Evolutionary conservation across 2,797 vertebrate species (phyloP).

Genomic region (Pogoniulus pusillus): DNA sequence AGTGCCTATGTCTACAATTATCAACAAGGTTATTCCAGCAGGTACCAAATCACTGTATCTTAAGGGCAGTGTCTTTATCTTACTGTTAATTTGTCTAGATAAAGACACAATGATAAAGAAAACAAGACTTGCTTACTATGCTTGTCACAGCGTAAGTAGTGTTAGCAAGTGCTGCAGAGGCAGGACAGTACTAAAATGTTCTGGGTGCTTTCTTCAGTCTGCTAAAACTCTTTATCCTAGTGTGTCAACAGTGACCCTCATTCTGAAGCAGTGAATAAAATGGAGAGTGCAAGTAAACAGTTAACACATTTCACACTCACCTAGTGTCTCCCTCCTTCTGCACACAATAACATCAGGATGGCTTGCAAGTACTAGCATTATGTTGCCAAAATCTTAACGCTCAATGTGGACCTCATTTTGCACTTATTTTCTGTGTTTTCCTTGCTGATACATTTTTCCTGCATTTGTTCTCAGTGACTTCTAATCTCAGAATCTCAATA

Average conservation of each 20-base stretch:
- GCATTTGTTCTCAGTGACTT: background rate
- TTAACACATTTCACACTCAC: background rate
- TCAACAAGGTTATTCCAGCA: background rate
- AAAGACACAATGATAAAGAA: background rate
- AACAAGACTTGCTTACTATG: background rate
- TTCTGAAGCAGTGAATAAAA: background rate
- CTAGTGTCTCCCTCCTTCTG: background rate
- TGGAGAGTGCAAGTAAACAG: background rate
- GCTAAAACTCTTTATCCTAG: background rate
- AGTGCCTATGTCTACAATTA: fast-evolving
- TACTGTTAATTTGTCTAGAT: background rate
- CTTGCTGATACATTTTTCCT: background rate
- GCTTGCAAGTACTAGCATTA: background rate
- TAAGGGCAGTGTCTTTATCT: background rate
- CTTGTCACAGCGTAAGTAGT: background rate
- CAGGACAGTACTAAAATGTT: background rate
- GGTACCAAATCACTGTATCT: background rate
- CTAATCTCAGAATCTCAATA: background rate
- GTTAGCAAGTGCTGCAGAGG: background rate
- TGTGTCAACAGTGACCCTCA: background rate
- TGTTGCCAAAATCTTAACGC: background rate
- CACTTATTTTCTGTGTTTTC: background rate
- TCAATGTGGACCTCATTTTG: background rate
- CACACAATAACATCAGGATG: background rate
- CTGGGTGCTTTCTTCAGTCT: background rate